These are phyloP conservation scores for Cosmopolites sordidus DNA, from an alignment of 2,888 invertebrate genomes.

Conservation along the genomic window DNA sequence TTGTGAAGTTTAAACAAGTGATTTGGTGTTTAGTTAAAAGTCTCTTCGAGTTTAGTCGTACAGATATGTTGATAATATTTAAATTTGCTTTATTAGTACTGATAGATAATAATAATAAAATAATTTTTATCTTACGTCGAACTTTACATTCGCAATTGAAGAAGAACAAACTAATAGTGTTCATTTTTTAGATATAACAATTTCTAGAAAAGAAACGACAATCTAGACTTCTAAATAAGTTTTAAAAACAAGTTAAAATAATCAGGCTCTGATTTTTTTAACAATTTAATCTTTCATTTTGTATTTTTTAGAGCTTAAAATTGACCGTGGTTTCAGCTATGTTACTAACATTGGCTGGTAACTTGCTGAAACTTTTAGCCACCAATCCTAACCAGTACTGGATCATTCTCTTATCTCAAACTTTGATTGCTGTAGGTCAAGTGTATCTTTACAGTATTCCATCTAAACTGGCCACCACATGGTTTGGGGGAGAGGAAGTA, in stretches of 20 bases:
- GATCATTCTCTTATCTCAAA: conserved; percentile 59
- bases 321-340: conserved; percentile 52
- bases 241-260: background rate
- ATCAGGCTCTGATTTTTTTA: background rate
- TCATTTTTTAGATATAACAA: too few relatives aligned
- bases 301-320: conserved; percentile 53
- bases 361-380: conserved; percentile 59
- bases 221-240: background rate
- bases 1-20: too few relatives aligned
- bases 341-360: conserved; percentile 56
- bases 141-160: too few relatives aligned
- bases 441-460: conserved; percentile 65
- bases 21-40: too few relatives aligned
- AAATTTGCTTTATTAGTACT: too few relatives aligned
- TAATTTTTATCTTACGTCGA: too few relatives aligned
- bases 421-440: conserved; percentile 55
- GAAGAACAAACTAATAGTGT: too few relatives aligned
- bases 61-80: too few relatives aligned
- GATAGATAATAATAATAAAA: too few relatives aligned
- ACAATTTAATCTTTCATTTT: too few relatives aligned
- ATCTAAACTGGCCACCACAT: conserved; percentile 61
- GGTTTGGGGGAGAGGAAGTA: conserved; percentile 93
- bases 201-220: too few relatives aligned
- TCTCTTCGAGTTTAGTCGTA: too few relatives aligned
- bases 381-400: conserved; percentile 57